Evolutionary conservation across 2,113 vertebrate species (phyloP).

Genomic region (Cheilinus undulatus): DNA sequence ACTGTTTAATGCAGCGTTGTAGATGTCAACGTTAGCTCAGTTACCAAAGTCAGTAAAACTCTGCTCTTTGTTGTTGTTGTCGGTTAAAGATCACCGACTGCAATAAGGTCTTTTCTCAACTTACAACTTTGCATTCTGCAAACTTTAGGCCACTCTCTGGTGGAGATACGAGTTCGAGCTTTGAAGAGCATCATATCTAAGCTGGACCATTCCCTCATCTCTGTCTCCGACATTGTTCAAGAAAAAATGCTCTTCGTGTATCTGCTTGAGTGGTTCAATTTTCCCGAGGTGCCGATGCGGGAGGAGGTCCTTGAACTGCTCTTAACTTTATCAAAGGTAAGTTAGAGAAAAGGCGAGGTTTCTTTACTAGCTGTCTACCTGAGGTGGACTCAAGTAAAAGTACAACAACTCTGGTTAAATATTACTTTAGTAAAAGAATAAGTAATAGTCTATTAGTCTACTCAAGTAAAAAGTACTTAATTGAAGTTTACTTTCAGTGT

Average conservation of each 20-base stretch:
- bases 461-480: too few species aligned
- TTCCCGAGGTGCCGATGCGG: conserved; percentile 89
- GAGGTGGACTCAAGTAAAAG: too few species aligned
- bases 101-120: neutral
- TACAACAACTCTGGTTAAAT: too few species aligned
- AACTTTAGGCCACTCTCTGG: conserved; percentile 87
- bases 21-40: neutral
- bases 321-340: conserved; percentile 87
- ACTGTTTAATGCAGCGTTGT: neutral
- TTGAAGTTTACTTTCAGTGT: too few species aligned
- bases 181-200: conserved; percentile 89
- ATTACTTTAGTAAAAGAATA: too few species aligned
- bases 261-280: conserved; percentile 96
- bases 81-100: too few species aligned
- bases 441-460: too few species aligned
- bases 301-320: conserved; percentile 89
- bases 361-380: too few species aligned
- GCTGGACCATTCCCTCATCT: conserved; percentile 87
- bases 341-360: too few species aligned
- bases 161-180: conserved; percentile 93
- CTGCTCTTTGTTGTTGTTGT: too few species aligned
- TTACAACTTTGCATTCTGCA: neutral
- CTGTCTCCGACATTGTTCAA: conserved; percentile 86
- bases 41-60: neutral
- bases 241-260: conserved; percentile 87